Percentiles rank a stretch among this genome's conserved stretches.
Conservation (phyloP, 2,113 vertebrate genomes). For the Lamprologus speciosus region DNA sequence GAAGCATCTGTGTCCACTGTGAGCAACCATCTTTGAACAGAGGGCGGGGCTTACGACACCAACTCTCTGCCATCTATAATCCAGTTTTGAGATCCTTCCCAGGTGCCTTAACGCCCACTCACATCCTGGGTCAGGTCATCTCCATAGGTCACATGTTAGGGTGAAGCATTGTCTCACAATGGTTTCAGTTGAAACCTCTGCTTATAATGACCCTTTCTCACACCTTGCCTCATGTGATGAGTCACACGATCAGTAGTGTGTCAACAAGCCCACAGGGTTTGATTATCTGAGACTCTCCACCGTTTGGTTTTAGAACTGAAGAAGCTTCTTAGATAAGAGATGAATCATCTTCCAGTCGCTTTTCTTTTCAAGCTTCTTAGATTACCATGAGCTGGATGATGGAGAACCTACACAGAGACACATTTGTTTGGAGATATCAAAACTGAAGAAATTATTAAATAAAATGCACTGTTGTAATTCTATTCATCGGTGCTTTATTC, state of each 20-base stretch:
- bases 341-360: not conserved
- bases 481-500: not conserved
- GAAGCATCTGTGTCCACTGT: not conserved
- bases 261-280: not conserved
- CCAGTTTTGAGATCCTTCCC: not conserved
- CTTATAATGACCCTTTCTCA: not conserved
- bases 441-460: not conserved
- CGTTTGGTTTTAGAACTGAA: not conserved
- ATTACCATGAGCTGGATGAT: not conserved
- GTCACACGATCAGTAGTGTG: not conserved
- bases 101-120: not conserved
- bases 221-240: not conserved
- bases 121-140: not conserved
- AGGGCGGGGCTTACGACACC: not conserved
- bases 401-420: not conserved
- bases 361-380: not conserved
- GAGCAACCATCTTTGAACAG: not conserved
- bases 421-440: not conserved
- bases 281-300: not conserved
- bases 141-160: not conserved
- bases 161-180: not conserved
- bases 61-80: not conserved
- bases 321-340: not conserved
- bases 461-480: not conserved
- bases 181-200: not conserved